Percentiles rank a stretch among this genome's conserved stretches.
These are phyloP conservation scores for Platalea minor DNA, from an alignment of 2,797 vertebrate species.

Conservation along the genomic window DNA sequence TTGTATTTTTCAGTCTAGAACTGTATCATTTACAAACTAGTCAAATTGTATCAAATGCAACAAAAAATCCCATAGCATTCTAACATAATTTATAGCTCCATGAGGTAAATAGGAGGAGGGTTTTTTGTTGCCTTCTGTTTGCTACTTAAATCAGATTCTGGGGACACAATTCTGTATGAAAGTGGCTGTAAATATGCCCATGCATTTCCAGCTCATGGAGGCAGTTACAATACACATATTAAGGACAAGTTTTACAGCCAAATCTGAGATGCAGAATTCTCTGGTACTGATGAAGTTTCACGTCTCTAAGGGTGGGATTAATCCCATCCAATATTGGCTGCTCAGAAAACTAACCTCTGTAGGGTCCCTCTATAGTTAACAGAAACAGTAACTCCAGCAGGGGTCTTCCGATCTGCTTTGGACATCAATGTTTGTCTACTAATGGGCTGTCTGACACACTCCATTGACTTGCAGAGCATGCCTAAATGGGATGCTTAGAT, in stretches of 20 bases:
- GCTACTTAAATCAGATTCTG: neutral
- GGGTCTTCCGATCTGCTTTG: neutral
- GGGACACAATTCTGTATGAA: neutral
- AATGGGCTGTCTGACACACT: neutral
- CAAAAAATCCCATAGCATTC: neutral
- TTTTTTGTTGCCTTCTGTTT: constrained; percentile 9
- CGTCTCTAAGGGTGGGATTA: neutral
- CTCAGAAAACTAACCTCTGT: neutral
- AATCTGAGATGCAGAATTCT: neutral
- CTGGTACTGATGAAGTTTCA: neutral
- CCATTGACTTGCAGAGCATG: neutral
- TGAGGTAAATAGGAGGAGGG: neutral
- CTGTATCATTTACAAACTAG: neutral
- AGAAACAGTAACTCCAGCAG: neutral
- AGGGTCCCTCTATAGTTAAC: neutral
- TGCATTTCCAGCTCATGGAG: neutral
- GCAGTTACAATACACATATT: neutral
- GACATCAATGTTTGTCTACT: neutral
- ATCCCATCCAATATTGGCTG: neutral
- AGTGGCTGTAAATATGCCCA: neutral
- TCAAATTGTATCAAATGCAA: constrained; percentile 10
- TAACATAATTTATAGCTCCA: constrained; percentile 11
- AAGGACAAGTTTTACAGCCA: neutral
- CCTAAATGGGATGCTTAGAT: neutral
- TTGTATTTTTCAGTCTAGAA: neutral